Percentiles rank a stretch among this genome's conserved stretches.
These are phyloP conservation scores for Barnardius zonarius DNA, from an alignment of 2,113 vertebrate genomes.

Conservation along the genomic window DNA sequence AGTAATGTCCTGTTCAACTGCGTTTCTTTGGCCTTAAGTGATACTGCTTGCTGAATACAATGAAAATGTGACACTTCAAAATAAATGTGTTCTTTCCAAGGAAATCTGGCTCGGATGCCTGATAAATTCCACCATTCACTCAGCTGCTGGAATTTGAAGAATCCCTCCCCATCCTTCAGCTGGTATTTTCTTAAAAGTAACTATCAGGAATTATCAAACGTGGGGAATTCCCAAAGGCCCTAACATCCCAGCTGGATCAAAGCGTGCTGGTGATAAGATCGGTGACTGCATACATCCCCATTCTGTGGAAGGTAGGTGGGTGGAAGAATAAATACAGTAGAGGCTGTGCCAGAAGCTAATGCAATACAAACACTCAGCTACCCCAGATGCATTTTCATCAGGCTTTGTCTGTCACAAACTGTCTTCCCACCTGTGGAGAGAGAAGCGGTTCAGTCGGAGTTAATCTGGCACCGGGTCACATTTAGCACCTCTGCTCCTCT, in stretches of 20 bases:
- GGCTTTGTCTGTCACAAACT: constrained; percentile 11
- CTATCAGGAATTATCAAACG: constrained; percentile 48
- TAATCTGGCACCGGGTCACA: not conserved
- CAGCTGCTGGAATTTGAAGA: constrained; percentile 54
- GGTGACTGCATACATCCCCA: constrained; percentile 52
- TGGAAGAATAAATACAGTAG: constrained; percentile 42
- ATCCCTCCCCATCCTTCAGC: constrained; percentile 59
- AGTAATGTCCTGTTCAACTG: constrained; percentile 31
- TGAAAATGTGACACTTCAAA: constrained; percentile 53
- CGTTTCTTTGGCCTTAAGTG: not conserved
- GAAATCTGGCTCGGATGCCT: constrained; percentile 12
- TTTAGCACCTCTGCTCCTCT: not conserved
- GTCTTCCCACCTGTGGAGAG: not conserved
- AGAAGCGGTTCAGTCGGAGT: not conserved
- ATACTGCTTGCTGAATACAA: constrained; percentile 10
- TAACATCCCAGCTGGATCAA: constrained; percentile 56
- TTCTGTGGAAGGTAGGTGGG: constrained; percentile 58
- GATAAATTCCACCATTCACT: constrained; percentile 40
- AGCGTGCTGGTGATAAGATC: constrained; percentile 49
- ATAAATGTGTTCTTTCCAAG: constrained; percentile 58
- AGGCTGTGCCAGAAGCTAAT: constrained; percentile 12
- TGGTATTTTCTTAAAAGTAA: constrained; percentile 67
- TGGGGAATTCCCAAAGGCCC: constrained; percentile 57
- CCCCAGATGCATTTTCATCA: constrained; percentile 25
- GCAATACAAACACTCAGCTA: constrained; percentile 33